Evolutionary conservation across 2,113 vertebrate genomes (phyloP).

Genomic region (Craseonycteris thonglongyai): DNA sequence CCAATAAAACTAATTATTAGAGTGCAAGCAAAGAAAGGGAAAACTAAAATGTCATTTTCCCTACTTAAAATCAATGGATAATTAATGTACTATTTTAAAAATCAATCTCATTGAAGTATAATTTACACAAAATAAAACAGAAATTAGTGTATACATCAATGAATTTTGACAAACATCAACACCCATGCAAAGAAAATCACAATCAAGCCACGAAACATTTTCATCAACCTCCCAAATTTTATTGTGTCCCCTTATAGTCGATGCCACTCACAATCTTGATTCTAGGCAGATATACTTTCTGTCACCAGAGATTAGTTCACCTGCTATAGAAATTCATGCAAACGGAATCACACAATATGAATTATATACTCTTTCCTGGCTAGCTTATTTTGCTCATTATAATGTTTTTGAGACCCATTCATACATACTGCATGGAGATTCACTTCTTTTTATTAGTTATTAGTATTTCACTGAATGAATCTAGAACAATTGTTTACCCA

Average conservation of each 20-base stretch:
- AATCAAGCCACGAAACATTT: not conserved
- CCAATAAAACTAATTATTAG: conserved; percentile 27
- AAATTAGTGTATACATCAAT: not conserved
- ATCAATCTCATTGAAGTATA: not conserved
- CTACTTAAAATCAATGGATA: not conserved
- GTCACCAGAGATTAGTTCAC: not conserved
- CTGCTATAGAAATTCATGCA: not conserved
- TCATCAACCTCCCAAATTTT: not conserved
- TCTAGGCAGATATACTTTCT: not conserved
- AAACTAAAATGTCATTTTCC: not conserved
- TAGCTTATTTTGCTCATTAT: not conserved
- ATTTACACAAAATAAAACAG: not conserved
- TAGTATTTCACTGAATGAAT: not conserved
- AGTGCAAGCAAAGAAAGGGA: not conserved
- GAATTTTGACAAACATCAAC: not conserved
- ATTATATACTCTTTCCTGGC: not conserved
- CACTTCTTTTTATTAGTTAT: not conserved
- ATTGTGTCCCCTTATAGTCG: not conserved
- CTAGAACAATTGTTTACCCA: not conserved
- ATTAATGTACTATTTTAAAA: not conserved
- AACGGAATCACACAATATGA: not conserved
- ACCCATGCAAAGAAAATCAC: not conserved
- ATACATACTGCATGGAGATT: not conserved
- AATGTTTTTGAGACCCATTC: not conserved
- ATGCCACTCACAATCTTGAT: not conserved